phyloP scores from a whole-genome alignment of 1,140 invertebrate species.

The Phocides pigmalion region DNA sequence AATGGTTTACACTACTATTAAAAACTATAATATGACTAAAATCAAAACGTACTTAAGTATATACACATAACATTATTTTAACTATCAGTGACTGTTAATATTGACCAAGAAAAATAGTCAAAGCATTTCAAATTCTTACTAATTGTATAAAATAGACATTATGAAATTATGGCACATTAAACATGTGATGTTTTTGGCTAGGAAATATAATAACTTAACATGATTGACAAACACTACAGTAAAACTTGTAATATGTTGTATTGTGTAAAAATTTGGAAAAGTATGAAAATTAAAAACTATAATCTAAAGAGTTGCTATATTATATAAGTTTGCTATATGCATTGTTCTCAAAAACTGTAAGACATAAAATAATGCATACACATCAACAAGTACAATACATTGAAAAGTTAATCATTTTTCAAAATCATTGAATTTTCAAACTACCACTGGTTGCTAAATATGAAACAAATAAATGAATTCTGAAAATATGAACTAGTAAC shows the following conservation, averaged over 20 bases:
- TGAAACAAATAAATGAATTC: not conserved
- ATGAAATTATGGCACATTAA: conserved; percentile 9
- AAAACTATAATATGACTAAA: conserved; percentile 8
- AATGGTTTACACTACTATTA: not conserved
- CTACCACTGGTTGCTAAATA: not conserved
- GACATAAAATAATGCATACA: too few relatives aligned
- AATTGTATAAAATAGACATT: not conserved
- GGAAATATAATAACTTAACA: too few relatives aligned
- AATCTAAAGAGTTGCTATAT: too few relatives aligned
- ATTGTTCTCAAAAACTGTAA: too few relatives aligned
- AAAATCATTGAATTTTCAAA: too few relatives aligned
- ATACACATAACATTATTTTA: not conserved
- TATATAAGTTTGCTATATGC: too few relatives aligned
- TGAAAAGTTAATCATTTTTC: too few relatives aligned
- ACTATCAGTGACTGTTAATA: not conserved
- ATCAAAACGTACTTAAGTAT: conserved; percentile 7
- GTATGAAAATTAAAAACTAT: not conserved
- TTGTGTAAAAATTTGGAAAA: not conserved
- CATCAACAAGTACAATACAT: too few relatives aligned
- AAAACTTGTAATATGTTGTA: too few relatives aligned
- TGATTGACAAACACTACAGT: too few relatives aligned
- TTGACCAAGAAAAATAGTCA: not conserved
- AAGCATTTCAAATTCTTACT: not conserved
- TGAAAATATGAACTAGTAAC: not conserved
- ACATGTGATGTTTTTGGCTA: not conserved